Base-by-base conservation (phyloP, 2,888 invertebrate genomes). In the Globia sparganii region DNA sequence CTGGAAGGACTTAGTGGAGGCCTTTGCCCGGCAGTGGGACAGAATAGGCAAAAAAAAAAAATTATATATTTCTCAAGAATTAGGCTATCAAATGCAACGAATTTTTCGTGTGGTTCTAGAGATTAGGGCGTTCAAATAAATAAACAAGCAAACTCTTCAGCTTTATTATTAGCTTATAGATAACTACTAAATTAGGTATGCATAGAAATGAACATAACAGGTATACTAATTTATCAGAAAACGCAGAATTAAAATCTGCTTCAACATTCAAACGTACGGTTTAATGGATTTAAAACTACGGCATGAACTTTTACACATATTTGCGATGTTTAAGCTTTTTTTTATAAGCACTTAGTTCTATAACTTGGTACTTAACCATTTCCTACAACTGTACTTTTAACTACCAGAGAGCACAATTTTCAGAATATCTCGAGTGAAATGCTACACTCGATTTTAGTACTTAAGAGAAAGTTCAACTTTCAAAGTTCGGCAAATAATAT, bases 301-400 rank as follows among this genome's bases (percentile, higher is more conserved):
- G 46, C 15, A 0, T 64, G 43, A 81, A 68, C 62, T 76, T 68
- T 43, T 28, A 8, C 71, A n/a, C 59, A 43, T 28, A 34, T 65
- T 53, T 46, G 13, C 31, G 13, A n/a, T 59, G 31, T 68, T 65
- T 18, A 43, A 71, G 25, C 49, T 31, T 61, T 72, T 72, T 81
- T 78, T 67, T 21, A 61, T 21, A 37, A 34, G 40, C 34, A 70
- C 31, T 69, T 56, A 56, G 56, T 69, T 69, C 2, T 15, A 68
- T 56, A 67, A 34, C 31, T 58, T 34, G 15, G 21, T 40, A 58
- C 11, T 49, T 34, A 49, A 68, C 40, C 31, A 56, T 62, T 69
- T 53, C 76, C 53, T 46, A 43, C 59, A 43, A 31, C 34, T 81
- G 65, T n/a, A 37, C 37, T 81, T 75, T 69, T 75, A 73, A 56